These are phyloP conservation scores for Phodopus roborovskii DNA, from an alignment of 2,113 vertebrate species.

Conservation along the genomic window DNA sequence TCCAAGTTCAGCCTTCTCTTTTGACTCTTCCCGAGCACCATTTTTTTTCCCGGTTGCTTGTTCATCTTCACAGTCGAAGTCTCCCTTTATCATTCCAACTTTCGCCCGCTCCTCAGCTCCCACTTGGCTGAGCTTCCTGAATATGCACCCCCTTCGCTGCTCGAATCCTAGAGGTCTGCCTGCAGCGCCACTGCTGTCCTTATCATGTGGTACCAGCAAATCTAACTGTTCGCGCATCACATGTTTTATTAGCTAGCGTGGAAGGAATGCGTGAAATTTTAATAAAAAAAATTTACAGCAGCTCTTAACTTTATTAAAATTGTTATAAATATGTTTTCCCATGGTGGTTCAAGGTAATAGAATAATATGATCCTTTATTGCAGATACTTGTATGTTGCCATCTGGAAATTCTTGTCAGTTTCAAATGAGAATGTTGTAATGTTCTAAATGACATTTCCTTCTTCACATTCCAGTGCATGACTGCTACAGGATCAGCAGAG, in stretches of 20 bases:
- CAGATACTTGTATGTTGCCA: neutral
- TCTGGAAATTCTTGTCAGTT: neutral
- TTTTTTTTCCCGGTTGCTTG: neutral
- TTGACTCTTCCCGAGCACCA: neutral
- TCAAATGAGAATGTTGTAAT: neutral
- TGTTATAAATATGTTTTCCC: neutral
- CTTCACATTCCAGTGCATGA: neutral
- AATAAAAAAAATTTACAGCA: neutral
- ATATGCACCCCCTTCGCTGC: neutral
- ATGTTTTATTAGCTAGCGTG: neutral
- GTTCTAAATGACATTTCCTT: neutral
- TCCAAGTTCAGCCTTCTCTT: neutral
- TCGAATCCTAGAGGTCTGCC: neutral
- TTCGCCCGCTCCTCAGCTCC: neutral
- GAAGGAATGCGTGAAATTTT: neutral
- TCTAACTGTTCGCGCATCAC: neutral
- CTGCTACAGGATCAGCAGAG: neutral
- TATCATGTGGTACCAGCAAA: neutral
- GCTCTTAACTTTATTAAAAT: slow-evolving; percentile 18
- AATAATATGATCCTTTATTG: slow-evolving; percentile 13
- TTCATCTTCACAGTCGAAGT: neutral
- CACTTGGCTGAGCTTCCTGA: neutral
- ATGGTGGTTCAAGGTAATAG: neutral
- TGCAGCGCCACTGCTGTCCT: neutral
- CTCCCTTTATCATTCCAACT: neutral